Evolutionary conservation across 1,140 invertebrate genomes (phyloP), one percentile per base, ranked within the genome.

Genomic region (Telenomus remus): DNA sequence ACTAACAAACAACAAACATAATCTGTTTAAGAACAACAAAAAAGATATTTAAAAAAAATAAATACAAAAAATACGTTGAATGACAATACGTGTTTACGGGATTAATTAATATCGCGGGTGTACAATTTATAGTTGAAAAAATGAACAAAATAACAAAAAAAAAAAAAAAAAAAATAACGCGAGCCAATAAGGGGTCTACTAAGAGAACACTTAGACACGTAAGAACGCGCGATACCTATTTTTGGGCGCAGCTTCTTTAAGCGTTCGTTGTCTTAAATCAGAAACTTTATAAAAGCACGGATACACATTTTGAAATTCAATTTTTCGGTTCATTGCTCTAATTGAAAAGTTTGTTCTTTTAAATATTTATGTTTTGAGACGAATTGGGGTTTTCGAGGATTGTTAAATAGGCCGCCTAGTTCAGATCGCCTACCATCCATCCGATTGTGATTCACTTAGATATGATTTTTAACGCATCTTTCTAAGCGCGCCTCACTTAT

Each of bases 41-140:
- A 3, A 69, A 56, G 68, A 66, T 79, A 72, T 76, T 57, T 57
- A 64, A 61, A 64, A 76, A 72, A 78, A 72, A 27, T 51, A 33
- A 63, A 51, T 56, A 65, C 39, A 53, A 81, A 79, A 83, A 84
- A 86, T 86, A 86, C 80, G 80, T 88, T 87, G 81, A 86, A 85
- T 84, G 87, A 88, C 86, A 87, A 88, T 87, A 88, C 83, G 82
- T 84, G 85, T 85, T 74, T 79, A 77, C 74, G 74, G 69, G 49
- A 79, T 77, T 73, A 79, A 76, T 71, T 77, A 79, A 72, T 70
- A 65, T 79, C 77, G 65, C 72, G 72, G 75, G 56, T 51, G 68
- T 79, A 76, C 42, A 79, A 65, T 68, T 65, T 74, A 59, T 72
- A 72, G 66, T 53, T 49, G 54, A 68, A 39, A 39, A 1, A n/a